Evolutionary conservation across 2,797 vertebrate genomes (phyloP).

Genomic region (Buphagus erythrorhynchus): DNA sequence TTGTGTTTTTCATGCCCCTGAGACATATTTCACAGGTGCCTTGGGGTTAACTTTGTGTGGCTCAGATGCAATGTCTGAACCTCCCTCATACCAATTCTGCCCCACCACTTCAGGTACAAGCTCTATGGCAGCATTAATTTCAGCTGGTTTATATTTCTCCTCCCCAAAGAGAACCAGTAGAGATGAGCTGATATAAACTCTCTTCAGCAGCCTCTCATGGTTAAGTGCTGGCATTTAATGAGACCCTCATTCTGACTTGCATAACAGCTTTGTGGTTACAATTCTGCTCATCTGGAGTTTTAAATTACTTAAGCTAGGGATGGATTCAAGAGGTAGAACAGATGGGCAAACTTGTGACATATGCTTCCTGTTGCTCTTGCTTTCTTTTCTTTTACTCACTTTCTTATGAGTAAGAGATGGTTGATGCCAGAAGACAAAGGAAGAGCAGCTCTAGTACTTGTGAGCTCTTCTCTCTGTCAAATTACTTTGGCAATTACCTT

Average conservation of each 20-base stretch:
- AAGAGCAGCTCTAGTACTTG: not conserved
- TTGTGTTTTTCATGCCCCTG: not conserved
- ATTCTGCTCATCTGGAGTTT: not conserved
- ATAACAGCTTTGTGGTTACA: not conserved
- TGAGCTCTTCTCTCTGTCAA: not conserved
- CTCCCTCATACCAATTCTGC: not conserved
- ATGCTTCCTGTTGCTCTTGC: not conserved
- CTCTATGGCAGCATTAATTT: not conserved
- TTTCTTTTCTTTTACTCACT: not conserved
- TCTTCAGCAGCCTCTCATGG: not conserved
- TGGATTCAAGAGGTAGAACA: not conserved
- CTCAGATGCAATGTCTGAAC: not conserved
- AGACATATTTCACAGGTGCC: not conserved
- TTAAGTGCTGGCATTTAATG: not conserved
- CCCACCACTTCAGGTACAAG: not conserved
- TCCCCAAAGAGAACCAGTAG: slow-evolving; percentile 22
- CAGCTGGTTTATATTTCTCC: not conserved
- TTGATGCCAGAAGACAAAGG: not conserved
- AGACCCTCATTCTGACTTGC: not conserved
- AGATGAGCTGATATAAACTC: slow-evolving; percentile 49
- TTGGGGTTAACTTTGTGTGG: not conserved
- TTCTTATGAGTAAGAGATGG: not conserved
- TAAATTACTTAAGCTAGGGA: not conserved
- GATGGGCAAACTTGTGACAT: not conserved
- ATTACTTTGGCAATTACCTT: not conserved